Base-by-base conservation (phyloP, 37 sponge, comb jelly and placozoan species). In the Beroe forskalii region DNA sequence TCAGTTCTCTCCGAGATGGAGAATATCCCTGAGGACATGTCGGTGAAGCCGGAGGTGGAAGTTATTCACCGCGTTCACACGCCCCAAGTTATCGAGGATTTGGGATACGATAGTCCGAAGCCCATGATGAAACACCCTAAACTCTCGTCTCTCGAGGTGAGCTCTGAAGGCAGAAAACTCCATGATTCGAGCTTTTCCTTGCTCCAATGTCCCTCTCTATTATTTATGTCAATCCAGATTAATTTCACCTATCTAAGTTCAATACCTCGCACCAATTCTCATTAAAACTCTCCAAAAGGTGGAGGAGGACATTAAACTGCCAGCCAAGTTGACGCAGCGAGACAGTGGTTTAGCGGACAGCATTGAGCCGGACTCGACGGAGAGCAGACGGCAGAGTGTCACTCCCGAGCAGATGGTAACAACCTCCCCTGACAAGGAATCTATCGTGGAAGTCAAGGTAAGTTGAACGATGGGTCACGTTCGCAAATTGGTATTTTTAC, bases 301-400 rank as follows among this genome's bases (percentile, higher is more conserved):
- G 12, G 72, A 69, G 17, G 66, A 64, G 6, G 72, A 69, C 38
- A 33, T 35, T 17, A 69, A 35, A 1, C 28, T 28, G 38, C 86
- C 86, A 30, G 86, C 86, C 86, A 80, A 80, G 55, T 80, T 80
- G 48, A 80, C 86, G 1, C 86, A 80, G 86, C 28, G 86, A 25
- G 86, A 80, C 48, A 80, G 86, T 80, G 86, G 86, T 22, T 43
- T 80, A 28, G 86, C 86, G 8, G 86, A 80, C 48, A 80, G 86
- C 42, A 80, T 80, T 24, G 86, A 80, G 86, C 86, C 86, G 1
- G 86, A 80, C 55, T 44, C 86, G 3, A 44, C 86, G 22, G 86
- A 80, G 55, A 80, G 86, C 30, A 39, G 86, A 80, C 1, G 86
- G 27, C 86, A 80, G 30, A 41, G 55, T 25, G 86, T 80, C 12